A percentile compares a stretch with the other conserved stretches of the same genome.
phyloP scores from a whole-genome alignment of 2,113 vertebrate species.

The Madoqua kirkii region DNA sequence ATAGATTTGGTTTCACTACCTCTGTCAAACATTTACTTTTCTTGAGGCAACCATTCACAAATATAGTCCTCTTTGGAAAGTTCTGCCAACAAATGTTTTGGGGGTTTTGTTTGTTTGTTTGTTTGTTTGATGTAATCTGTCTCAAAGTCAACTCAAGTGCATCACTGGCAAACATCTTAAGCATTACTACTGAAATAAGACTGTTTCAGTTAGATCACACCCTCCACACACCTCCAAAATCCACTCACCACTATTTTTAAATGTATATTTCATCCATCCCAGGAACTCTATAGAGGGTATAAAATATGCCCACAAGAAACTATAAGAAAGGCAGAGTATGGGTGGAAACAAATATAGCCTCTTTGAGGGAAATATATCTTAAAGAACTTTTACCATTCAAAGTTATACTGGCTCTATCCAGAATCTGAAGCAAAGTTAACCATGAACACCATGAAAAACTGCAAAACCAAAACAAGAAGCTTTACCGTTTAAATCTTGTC shows the following conservation, averaged over 20 bases:
- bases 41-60: constrained; percentile 56
- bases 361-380: neutral
- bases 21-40: constrained; percentile 68
- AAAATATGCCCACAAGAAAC: neutral
- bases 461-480: neutral
- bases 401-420: neutral
- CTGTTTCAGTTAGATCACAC: neutral
- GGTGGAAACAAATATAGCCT: neutral
- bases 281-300: neutral
- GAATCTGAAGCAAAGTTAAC: neutral
- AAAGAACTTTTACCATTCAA: neutral
- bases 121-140: neutral
- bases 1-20: neutral
- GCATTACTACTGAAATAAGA: constrained; percentile 16
- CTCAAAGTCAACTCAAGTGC: constrained; percentile 40
- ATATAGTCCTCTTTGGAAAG: neutral
- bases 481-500: neutral
- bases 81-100: constrained; percentile 23
- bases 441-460: neutral
- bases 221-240: constrained; percentile 40
- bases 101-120: neutral
- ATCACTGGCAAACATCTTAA: constrained; percentile 18
- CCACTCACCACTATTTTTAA: neutral
- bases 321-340: neutral
- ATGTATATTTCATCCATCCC: neutral